Evolutionary conservation across 1,140 invertebrate genomes (phyloP).

Genomic region (Latrodectus geometricus): DNA sequence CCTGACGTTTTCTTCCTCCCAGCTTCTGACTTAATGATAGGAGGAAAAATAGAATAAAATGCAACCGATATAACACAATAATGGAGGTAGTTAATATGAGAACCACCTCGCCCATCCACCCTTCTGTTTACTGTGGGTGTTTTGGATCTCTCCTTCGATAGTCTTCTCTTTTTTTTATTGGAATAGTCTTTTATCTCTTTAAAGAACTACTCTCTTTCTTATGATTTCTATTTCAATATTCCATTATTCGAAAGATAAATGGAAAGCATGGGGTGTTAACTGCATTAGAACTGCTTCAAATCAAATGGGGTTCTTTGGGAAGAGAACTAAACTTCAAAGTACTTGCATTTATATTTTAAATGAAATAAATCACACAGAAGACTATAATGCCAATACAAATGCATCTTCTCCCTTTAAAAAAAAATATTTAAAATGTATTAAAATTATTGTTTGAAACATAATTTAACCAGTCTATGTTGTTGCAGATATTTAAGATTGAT

Average conservation of each 20-base stretch:
- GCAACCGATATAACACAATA: constrained; percentile 61
- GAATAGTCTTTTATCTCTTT: constrained; percentile 37
- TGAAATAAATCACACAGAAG: too few relatives aligned
- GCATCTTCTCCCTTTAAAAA: too few relatives aligned
- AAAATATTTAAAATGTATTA: too few relatives aligned
- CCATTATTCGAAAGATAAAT: constrained; percentile 33
- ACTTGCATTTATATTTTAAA: too few relatives aligned
- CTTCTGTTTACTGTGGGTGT: constrained; percentile 43
- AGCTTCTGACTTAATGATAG: constrained; percentile 59
- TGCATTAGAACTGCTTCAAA: not conserved
- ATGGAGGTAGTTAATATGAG: constrained; percentile 62
- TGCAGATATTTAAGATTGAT: too few relatives aligned
- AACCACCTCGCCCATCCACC: constrained; percentile 14
- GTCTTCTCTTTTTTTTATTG: not conserved
- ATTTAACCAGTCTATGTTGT: too few relatives aligned
- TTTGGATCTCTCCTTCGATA: constrained; percentile 5
- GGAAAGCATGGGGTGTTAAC: constrained; percentile 28
- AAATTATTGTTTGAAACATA: too few relatives aligned
- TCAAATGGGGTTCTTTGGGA: not conserved
- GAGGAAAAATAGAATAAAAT: constrained; percentile 56
- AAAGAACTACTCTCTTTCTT: constrained; percentile 33
- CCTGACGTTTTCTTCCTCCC: constrained; percentile 12
- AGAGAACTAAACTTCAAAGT: too few relatives aligned
- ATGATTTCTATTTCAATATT: constrained; percentile 47
- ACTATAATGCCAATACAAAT: too few relatives aligned